Evolutionary conservation across 2,113 vertebrate genomes (phyloP).

Genomic region (Odocoileus virginianus): DNA sequence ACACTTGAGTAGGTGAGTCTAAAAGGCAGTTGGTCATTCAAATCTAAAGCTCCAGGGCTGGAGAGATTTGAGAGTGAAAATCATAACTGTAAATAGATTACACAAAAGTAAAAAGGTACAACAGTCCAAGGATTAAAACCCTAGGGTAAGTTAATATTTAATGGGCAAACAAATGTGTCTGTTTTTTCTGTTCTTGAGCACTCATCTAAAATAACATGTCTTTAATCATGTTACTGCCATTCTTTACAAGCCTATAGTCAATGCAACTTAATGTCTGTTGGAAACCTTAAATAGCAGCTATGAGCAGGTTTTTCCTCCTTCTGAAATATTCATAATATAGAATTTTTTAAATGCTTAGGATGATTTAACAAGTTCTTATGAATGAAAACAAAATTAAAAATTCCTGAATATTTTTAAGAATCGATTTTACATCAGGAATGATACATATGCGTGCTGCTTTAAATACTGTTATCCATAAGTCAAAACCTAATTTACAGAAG

Average conservation of each 20-base stretch:
- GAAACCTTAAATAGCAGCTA: neutral
- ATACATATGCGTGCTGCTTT: neutral
- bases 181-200: neutral
- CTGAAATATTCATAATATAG: neutral
- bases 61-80: neutral
- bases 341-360: neutral
- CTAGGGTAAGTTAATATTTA: neutral
- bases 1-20: neutral
- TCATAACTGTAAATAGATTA: neutral
- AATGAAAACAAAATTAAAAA: slow-evolving; percentile 24
- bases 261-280: neutral
- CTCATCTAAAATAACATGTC: neutral
- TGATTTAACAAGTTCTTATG: neutral
- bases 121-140: neutral
- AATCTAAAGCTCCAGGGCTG: neutral
- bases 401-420: neutral
- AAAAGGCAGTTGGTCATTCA: neutral
- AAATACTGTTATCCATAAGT: neutral
- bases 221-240: neutral
- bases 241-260: neutral
- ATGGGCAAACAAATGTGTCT: neutral
- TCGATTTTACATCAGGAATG: neutral
- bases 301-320: neutral
- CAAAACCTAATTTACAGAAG: neutral
- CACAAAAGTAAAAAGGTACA: neutral